Evolutionary conservation across 2,888 invertebrate species (phyloP), one percentile per base, ranked within the genome.

Genomic region (Odontothrips loti): DNA sequence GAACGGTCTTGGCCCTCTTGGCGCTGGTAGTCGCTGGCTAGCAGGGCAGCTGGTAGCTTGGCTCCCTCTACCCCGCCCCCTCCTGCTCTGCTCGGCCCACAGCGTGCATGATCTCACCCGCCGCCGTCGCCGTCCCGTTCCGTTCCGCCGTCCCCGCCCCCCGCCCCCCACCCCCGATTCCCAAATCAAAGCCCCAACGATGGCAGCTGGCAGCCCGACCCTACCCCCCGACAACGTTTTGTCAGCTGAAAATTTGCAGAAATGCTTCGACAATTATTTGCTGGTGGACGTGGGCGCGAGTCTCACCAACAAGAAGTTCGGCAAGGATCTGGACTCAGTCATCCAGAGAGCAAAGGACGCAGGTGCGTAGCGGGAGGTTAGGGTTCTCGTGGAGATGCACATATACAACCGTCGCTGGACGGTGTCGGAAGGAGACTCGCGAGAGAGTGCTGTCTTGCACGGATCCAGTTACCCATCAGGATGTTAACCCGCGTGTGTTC

Each of bases 281-380:
- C 92, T 97, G 82, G 93, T 96, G 84, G 97, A 97, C 89, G 93
- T 95, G 84, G 96, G 96, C 85, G 96, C 96, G 82, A 97, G 97
- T 91, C 90, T 97, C 86, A 96, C 96, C 47, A 96, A 96, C 89
- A 96, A 96, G 88, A 97, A 97, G 88, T 97, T 95, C 88, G 92
- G 93, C 87, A 92, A 96, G 87, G 97, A 97, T 90, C 90, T 97
- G 87, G 96, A 97, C 89, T 93, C 95, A 82, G 96, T 97, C 12
- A 91, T 97, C 83, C 94, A 96, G 89, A 91, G 97, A 89, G 96
- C 96, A 84, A 95, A 95, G 90, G 96, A 96, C 90, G 93, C 96
- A 88, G 96, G 95, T 94, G 89, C 86, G 85, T 83, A 17, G 47
- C n/a, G 34, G 82, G 48, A 78, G 63, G 23, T 20, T 79, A 75